phyloP scores from a whole-genome alignment of 2,797 vertebrate genomes.

The Hydrocynus forskahlii region DNA sequence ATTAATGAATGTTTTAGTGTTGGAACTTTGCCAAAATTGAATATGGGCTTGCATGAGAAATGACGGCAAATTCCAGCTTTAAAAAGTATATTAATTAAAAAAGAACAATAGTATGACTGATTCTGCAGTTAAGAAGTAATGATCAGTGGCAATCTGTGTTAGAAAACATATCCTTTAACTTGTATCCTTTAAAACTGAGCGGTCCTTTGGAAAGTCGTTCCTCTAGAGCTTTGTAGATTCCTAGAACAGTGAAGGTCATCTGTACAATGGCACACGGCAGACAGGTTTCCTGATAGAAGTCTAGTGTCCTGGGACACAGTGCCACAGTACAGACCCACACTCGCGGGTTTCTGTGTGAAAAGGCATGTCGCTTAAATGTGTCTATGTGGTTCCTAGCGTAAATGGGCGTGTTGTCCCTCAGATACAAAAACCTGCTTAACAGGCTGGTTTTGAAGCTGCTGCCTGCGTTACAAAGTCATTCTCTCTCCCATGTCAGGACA shows the following conservation, averaged over 20 bases:
- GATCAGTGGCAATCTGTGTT: too few relatives aligned
- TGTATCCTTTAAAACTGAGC: background rate
- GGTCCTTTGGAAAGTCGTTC: background rate
- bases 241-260: background rate
- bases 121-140: too few relatives aligned
- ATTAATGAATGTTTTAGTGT: too few relatives aligned
- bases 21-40: too few relatives aligned
- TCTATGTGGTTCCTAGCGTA: conserved; percentile 36
- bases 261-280: background rate
- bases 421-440: conserved; percentile 73
- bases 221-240: background rate
- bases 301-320: background rate
- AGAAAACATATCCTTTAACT: background rate
- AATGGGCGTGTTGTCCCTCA: conserved; percentile 56
- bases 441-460: conserved; percentile 56
- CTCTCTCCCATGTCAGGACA: conserved; percentile 47
- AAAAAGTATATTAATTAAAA: too few relatives aligned
- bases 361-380: background rate
- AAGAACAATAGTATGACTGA: too few relatives aligned
- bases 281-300: background rate
- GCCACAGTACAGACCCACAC: background rate
- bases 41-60: too few relatives aligned
- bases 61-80: too few relatives aligned
- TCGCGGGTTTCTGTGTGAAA: background rate
- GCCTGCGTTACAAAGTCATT: background rate